Percentiles rank a stretch among this genome's conserved stretches.
These are phyloP conservation scores for Amphiprion percula DNA, from an alignment of 2,113 vertebrate species.

Conservation along the genomic window DNA sequence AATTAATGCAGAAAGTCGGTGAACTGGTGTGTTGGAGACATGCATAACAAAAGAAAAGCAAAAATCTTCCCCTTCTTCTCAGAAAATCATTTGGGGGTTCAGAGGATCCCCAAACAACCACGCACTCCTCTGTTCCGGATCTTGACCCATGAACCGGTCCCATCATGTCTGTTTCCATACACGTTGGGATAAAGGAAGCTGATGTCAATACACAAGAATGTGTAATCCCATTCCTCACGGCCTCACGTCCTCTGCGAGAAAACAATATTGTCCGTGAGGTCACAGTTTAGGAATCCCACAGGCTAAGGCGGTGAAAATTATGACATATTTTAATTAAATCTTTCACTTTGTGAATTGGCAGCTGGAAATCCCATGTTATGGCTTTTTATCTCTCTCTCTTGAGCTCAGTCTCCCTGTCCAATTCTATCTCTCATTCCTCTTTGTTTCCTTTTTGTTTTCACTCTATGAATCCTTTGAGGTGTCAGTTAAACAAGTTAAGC, in stretches of 20 bases:
- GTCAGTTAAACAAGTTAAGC: constrained; percentile 75
- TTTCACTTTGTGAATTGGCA: constrained; percentile 80
- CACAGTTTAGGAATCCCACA: constrained; percentile 80
- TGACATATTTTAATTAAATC: constrained; percentile 85
- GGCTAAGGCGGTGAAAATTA: constrained; percentile 79
- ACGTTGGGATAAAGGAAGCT: constrained; percentile 72
- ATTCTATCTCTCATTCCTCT: constrained; percentile 48
- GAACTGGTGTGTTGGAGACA: background rate
- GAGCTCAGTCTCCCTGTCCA: constrained; percentile 29
- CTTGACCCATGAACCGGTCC: constrained; percentile 69
- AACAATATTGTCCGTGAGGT: constrained; percentile 83
- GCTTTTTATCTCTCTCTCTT: constrained; percentile 47
- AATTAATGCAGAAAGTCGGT: background rate
- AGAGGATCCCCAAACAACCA: constrained; percentile 30
- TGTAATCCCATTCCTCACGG: constrained; percentile 81
- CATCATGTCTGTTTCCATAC: constrained; percentile 74
- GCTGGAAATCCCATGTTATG: constrained; percentile 74
- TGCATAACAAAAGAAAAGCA: background rate
- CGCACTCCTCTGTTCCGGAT: constrained; percentile 24
- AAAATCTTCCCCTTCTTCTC: background rate
- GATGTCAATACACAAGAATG: constrained; percentile 85
- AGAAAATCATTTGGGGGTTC: constrained; percentile 35
- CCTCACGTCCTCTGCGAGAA: constrained; percentile 77
- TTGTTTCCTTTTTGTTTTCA: constrained; percentile 56
- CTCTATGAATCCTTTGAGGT: constrained; percentile 71